A percentile compares a stretch with the other conserved stretches of the same genome.
phyloP scores from a whole-genome alignment of 2,888 invertebrate species.

The Anorthoa munda region DNA sequence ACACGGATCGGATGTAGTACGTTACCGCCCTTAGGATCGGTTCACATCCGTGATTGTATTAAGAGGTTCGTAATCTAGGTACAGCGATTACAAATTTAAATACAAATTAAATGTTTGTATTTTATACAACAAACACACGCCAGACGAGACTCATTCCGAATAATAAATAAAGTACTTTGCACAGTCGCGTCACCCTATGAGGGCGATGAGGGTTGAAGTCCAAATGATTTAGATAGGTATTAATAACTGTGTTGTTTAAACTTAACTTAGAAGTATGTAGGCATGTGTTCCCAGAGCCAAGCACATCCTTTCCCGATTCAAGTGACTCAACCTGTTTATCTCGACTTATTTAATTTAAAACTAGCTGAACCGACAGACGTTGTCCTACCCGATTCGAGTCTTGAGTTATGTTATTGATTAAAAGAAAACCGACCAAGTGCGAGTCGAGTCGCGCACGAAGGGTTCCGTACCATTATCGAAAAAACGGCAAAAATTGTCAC shows the following conservation, averaged over 20 bases:
- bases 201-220: constrained; percentile 38
- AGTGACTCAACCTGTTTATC: constrained; percentile 33
- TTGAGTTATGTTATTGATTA: background rate
- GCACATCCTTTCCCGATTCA: constrained; percentile 26
- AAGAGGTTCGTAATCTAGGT: constrained; percentile 30
- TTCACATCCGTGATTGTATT: constrained; percentile 10
- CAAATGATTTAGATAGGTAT: constrained; percentile 45
- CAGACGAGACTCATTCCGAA: constrained; percentile 43
- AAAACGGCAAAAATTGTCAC: no score
- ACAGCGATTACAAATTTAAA: constrained; percentile 15
- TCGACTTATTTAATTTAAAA: background rate
- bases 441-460: no score
- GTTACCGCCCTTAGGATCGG: background rate
- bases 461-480: no score
- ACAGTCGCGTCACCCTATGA: constrained; percentile 50
- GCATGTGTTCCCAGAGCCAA: constrained; percentile 11
- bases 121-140: constrained; percentile 36
- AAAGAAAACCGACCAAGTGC: no score
- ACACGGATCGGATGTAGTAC: no score
- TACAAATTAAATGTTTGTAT: constrained; percentile 32
- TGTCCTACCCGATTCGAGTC: background rate
- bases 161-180: constrained; percentile 53
- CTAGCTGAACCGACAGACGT: background rate
- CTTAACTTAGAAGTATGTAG: constrained; percentile 11
- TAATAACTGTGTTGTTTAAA: constrained; percentile 22